Percentiles rank a stretch among this genome's conserved stretches.
phyloP scores from a whole-genome alignment of 2,797 vertebrate species.

The Clarias platycephalus region DNA sequence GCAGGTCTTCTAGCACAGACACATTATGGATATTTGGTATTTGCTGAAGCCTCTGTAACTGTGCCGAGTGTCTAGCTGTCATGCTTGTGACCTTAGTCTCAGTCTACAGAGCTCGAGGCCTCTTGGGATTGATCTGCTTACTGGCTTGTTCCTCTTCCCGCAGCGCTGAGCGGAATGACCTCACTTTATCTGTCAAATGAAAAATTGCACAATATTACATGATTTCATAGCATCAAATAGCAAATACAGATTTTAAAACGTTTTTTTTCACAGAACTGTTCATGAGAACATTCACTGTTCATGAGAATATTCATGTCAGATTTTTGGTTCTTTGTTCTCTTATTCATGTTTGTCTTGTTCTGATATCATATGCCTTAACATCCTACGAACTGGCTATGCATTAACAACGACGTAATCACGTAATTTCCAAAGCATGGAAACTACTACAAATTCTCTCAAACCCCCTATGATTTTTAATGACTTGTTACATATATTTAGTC shows the following conservation, averaged over 20 bases:
- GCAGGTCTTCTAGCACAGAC: slow-evolving; percentile 32
- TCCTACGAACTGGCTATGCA: too few relatives aligned
- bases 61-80: slow-evolving; percentile 8
- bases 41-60: slow-evolving; percentile 46
- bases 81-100: slow-evolving; percentile 30
- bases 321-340: too few relatives aligned
- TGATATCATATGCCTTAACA: too few relatives aligned
- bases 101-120: slow-evolving; percentile 78
- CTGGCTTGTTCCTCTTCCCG: slow-evolving; percentile 98
- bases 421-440: too few relatives aligned
- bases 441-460: too few relatives aligned
- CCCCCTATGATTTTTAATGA: too few relatives aligned
- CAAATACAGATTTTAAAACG: not conserved
- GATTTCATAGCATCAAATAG: not conserved
- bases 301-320: too few relatives aligned
- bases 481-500: too few relatives aligned
- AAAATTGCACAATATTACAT: slow-evolving; percentile 17
- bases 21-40: slow-evolving; percentile 28
- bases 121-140: slow-evolving; percentile 97
- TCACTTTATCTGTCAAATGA: slow-evolving; percentile 90
- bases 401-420: too few relatives aligned
- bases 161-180: slow-evolving; percentile 92
- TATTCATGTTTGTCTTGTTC: too few relatives aligned
- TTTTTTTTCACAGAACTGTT: not conserved
- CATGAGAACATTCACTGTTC: too few relatives aligned